Percentiles rank a stretch among this genome's conserved stretches.
phyloP scores from a whole-genome alignment of 2,797 vertebrate species.

The Intellagama lesueurii region DNA sequence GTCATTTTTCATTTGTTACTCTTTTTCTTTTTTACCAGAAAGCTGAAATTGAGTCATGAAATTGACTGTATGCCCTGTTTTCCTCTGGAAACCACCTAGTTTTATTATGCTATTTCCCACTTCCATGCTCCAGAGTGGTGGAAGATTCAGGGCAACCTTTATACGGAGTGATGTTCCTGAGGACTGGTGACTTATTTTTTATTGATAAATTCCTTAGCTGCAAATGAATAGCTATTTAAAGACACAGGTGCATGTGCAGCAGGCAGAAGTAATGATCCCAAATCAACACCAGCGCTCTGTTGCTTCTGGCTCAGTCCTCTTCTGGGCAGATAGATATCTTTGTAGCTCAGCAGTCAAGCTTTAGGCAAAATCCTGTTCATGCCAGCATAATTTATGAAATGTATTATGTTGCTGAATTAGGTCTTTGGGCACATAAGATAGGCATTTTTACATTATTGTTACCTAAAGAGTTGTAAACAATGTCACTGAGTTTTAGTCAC shows the following conservation, averaged over 20 bases:
- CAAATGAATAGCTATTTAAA: background rate
- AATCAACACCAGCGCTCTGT: background rate
- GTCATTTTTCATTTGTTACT: background rate
- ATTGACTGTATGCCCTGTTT: constrained; percentile 16
- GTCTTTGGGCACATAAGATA: too few relatives aligned
- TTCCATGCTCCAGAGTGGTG: too few relatives aligned
- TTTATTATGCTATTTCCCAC: background rate
- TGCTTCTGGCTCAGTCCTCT: background rate
- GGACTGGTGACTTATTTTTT: background rate
- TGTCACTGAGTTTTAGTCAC: too few relatives aligned
- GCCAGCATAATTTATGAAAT: too few relatives aligned
- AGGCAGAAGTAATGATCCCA: background rate
- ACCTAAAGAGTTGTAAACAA: too few relatives aligned
- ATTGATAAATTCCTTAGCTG: background rate
- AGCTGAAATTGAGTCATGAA: constrained; percentile 16
- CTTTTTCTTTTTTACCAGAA: constrained; percentile 14
- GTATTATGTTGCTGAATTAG: too few relatives aligned
- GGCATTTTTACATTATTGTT: too few relatives aligned
- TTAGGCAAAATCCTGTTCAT: too few relatives aligned
- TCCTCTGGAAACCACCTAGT: background rate
- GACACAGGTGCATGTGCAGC: background rate
- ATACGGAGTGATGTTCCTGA: background rate
- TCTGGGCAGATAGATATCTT: too few relatives aligned
- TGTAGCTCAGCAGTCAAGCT: too few relatives aligned
- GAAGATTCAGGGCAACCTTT: background rate